A percentile compares a stretch with the other conserved stretches of the same genome.
Evolutionary conservation across 2,113 vertebrate genomes (phyloP).

Genomic region (Chaenocephalus aceratus): DNA sequence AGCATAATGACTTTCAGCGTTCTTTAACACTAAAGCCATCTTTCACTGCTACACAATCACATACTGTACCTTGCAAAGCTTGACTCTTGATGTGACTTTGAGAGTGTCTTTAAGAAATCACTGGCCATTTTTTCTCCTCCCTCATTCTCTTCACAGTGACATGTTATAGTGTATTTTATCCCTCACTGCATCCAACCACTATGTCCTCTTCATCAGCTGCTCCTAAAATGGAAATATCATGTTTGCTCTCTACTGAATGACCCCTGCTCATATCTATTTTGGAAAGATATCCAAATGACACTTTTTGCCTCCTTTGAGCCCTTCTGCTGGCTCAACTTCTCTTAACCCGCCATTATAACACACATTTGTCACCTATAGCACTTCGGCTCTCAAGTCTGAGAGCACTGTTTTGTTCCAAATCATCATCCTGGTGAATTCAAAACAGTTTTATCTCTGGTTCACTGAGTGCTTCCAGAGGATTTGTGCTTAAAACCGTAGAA

Average conservation of each 20-base stretch:
- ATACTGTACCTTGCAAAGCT: neutral
- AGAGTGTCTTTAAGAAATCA: neutral
- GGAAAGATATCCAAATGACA: constrained; percentile 14
- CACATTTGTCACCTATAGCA: neutral
- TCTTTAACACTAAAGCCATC: neutral
- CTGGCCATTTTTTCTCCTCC: neutral
- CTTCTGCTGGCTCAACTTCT: neutral
- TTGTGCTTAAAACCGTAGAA: neutral
- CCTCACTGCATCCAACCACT: neutral
- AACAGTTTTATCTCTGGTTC: neutral
- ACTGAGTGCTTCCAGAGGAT: constrained; percentile 1
- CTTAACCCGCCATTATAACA: constrained; percentile 16
- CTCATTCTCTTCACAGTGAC: neutral
- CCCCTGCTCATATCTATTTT: neutral
- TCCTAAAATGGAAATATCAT: constrained; percentile 23
- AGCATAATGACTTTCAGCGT: neutral
- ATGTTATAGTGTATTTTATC: neutral
- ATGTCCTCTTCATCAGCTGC: neutral
- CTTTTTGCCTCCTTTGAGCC: neutral
- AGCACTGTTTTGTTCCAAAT: neutral
- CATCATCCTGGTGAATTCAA: neutral
- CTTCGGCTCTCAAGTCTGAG: constrained; percentile 7
- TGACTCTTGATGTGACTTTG: neutral
- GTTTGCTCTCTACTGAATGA: neutral
- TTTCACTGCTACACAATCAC: neutral